Evolutionary conservation across 2,888 invertebrate species (phyloP), one percentile per base, ranked within the genome.

Genomic region (Oligia strigilis): DNA sequence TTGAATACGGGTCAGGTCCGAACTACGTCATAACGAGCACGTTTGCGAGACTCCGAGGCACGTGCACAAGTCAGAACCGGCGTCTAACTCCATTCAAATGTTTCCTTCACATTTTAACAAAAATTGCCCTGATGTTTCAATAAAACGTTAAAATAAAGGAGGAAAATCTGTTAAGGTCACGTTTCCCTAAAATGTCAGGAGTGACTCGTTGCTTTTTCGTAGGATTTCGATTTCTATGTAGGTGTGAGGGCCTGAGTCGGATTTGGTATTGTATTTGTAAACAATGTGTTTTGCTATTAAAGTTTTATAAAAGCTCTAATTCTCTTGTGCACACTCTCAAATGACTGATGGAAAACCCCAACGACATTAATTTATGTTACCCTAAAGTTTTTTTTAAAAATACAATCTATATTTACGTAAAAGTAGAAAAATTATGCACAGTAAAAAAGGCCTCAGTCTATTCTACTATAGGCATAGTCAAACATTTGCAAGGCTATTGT

Each of bases 11-110:
- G 89, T 89, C 89, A 87, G 81, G 71, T 72, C 82, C 70, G 70
- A 81, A 74, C 82, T 80, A 77, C 81, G 81, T 78, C 77, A 82
- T 82, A 89, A 87, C 83, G 78, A 86, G 86, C 86, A 84, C 86
- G 84, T 88, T 89, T 82, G 64, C 74, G 72, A 78, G 78, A 82
- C 78, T 66, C 49, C 46, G 73, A 52, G 77, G 62, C 85, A 85
- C 85, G 85, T 85, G 85, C 87, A 67, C 80, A 11, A 72, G 40
- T 58, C 78, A 66, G 23, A 76, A 76, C 80, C 72, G 62, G 64
- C 78, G 62, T 71, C 43, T 66, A 46, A 78, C 70, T 69, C 75
- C 73, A 84, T 87, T 84, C 76, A 84, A 82, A 82, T 75, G 71
- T 76, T 82, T 71, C 64, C 60, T 67, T 69, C 40, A 77, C 58